A percentile compares a stretch with the other conserved stretches of the same genome.
Conservation (phyloP, 2,113 vertebrate genomes). For the Girardinichthys multiradiatus region DNA sequence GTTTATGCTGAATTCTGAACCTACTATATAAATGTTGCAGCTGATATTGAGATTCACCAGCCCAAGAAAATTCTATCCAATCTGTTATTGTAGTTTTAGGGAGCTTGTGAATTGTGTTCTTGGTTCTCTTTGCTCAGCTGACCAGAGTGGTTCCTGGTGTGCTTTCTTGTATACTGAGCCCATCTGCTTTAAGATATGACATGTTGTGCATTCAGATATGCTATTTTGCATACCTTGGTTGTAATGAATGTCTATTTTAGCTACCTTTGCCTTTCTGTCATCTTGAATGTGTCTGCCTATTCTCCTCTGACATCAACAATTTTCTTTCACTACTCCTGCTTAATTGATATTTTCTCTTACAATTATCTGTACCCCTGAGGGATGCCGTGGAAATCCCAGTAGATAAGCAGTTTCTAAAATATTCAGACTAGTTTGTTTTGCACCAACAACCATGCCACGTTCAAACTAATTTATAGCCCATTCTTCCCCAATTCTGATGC, state of each 20-base stretch:
- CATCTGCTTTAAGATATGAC: background rate
- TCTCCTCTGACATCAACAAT: background rate
- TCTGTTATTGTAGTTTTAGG: background rate
- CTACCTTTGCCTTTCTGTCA: background rate
- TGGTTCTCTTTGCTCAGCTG: background rate
- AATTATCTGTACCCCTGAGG: no score
- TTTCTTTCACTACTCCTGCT: background rate
- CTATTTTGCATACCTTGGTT: background rate
- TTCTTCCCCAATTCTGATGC: no score
- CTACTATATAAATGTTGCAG: no score
- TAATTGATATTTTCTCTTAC: background rate
- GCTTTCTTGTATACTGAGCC: background rate
- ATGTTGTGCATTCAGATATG: background rate
- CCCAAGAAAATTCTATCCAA: background rate
- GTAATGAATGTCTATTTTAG: background rate
- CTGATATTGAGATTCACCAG: no score
- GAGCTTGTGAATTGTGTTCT: background rate
- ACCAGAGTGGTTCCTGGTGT: background rate
- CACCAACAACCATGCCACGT: background rate
- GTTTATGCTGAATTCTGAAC: no score
- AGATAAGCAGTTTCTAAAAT: background rate
- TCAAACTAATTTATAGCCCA: background rate
- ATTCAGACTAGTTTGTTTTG: background rate
- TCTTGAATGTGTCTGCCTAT: background rate
- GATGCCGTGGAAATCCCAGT: background rate